Base-by-base conservation (phyloP, 2,113 vertebrate genomes). In the Poecile atricapillus region DNA sequence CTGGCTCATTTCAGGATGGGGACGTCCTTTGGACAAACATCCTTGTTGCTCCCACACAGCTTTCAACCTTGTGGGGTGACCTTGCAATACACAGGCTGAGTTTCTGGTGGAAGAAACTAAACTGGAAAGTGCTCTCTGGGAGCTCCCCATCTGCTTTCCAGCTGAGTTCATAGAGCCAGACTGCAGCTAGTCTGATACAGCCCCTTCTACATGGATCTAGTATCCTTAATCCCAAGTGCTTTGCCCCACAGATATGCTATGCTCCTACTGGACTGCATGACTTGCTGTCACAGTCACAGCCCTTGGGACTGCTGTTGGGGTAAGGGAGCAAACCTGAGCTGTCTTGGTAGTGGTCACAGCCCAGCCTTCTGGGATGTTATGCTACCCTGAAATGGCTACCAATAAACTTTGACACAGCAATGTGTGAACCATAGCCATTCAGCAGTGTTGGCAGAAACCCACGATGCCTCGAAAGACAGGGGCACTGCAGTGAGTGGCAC, bases 141-240 rank as follows among this genome's bases (percentile, higher is more conserved):
- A 65, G 18, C 41, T 37, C 27, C 30, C 63, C 1, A 0, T 59
- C 27, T 5, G 3, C 64, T 76, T 85, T 53, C 24, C 46, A 52
- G 24, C 20, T 70, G 56, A 74, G n/a, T 58, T 73, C 31, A 4
- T 3, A 49, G n/a, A 28, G 33, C 43, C 52, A 75, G 27, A 43
- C 56, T 81, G 59, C 64, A 87, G 41, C 33, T 50, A 13, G 35
- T 49, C 53, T 74, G 20, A 63, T 2, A 4, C 31, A 78, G 37
- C 8, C 4, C 37, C 25, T 30, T 5, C 24, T 58, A 22, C 3
- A 0, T 23, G 12, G n/a, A 39, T 37, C 27, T 39, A 16, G 30
- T 11, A 27, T 14, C 25, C 43, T 78, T 37, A 55, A 44, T 24
- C 37, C 11, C 0, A 0, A 46, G 18, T 43, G 52, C 41, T 65